phyloP scores from a whole-genome alignment of 2,113 vertebrate species.

The Corapipo altera region DNA sequence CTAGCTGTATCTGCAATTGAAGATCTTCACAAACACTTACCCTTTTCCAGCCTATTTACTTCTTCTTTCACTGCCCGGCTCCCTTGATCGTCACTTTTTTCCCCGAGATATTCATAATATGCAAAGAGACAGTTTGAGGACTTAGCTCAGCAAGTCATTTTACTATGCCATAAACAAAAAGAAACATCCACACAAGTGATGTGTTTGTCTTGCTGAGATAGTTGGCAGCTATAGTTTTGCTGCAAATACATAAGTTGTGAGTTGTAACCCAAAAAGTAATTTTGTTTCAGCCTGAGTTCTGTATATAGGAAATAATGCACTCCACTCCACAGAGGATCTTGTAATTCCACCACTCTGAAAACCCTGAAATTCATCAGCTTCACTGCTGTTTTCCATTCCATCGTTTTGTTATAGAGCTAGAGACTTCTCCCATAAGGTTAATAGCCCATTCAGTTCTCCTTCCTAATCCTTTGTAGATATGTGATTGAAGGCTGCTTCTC shows the following conservation, averaged over 20 bases:
- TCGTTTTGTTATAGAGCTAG: background rate
- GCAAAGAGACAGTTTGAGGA: background rate
- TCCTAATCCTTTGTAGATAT: background rate
- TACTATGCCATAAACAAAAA: background rate
- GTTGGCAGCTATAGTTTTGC: background rate
- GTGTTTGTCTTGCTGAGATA: background rate
- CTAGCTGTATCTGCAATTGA: background rate
- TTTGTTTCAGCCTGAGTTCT: background rate
- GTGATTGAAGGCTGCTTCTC: background rate
- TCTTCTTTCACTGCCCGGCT: background rate
- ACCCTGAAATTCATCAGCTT: background rate
- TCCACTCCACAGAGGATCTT: background rate
- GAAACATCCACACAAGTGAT: background rate
- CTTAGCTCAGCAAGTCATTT: background rate
- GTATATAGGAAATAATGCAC: background rate
- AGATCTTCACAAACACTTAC: background rate
- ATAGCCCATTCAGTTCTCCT: background rate
- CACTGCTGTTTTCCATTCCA: background rate
- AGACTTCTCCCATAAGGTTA: background rate
- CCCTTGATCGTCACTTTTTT: background rate
- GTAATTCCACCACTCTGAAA: background rate
- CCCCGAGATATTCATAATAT: background rate
- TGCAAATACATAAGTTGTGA: background rate
- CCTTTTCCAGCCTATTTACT: background rate
- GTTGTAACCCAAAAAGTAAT: background rate